Percentiles rank a stretch among this genome's conserved stretches.
Evolutionary conservation across 2,888 invertebrate species (phyloP).

Genomic region (Rugalucina vietnamica): DNA sequence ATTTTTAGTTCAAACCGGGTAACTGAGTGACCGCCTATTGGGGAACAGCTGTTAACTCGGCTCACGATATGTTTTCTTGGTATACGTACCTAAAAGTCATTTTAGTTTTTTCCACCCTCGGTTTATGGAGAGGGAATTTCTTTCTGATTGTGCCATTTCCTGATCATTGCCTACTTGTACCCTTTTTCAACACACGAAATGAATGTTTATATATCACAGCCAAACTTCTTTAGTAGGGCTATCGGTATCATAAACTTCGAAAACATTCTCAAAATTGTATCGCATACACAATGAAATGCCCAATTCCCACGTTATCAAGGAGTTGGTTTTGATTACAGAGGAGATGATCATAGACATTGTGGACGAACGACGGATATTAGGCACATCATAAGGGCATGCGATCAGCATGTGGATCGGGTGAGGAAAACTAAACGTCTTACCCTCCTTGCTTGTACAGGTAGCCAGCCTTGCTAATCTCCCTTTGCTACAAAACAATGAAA

Average conservation of each 20-base stretch:
- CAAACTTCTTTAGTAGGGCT: no score
- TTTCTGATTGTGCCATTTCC: no score
- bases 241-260: not conserved
- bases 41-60: no score
- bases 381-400: not conserved
- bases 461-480: constrained; percentile 68
- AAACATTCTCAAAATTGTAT: not conserved
- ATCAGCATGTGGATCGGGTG: not conserved
- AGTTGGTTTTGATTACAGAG: not conserved
- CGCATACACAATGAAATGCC: not conserved
- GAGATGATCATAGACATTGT: not conserved
- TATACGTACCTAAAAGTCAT: no score
- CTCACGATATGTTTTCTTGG: no score
- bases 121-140: no score
- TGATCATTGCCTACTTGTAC: no score
- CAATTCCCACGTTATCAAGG: not conserved
- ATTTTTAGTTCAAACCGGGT: no score
- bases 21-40: no score
- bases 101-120: no score
- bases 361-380: not conserved
- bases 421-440: constrained; percentile 57
- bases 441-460: constrained; percentile 78
- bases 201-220: no score
- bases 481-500: constrained; percentile 52
- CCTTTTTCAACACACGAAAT: no score